Conservation (phyloP, 2,113 vertebrate genomes). For the Melanostigma gelatinosum region DNA sequence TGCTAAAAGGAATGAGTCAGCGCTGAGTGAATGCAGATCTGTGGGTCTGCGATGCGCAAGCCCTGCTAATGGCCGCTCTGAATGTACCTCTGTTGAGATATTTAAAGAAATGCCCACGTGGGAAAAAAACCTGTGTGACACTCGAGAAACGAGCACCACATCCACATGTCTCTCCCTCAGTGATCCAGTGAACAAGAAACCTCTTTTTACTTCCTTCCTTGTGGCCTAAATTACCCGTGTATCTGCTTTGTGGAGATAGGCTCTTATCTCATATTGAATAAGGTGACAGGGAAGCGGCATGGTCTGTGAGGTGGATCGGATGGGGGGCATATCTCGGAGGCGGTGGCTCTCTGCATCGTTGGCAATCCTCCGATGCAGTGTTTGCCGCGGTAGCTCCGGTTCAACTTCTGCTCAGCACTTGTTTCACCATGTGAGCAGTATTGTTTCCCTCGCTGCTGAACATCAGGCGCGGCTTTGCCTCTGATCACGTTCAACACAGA, state of each 20-base stretch:
- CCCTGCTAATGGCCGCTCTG: constrained; percentile 38
- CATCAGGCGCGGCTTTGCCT: not conserved
- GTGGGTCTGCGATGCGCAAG: not conserved
- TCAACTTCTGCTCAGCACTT: constrained; percentile 17
- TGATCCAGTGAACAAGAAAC: constrained; percentile 43
- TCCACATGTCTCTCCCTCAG: constrained; percentile 35
- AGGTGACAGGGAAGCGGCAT: constrained; percentile 56
- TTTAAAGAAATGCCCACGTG: constrained; percentile 25
- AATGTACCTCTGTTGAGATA: constrained; percentile 11
- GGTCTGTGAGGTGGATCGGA: constrained; percentile 60
- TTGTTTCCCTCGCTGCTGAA: constrained; percentile 20
- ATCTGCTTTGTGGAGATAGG: constrained; percentile 68
- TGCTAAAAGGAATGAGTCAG: constrained; percentile 21
- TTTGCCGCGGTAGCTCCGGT: constrained; percentile 10
- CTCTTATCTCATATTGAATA: constrained; percentile 71
- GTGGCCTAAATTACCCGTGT: constrained; percentile 66
- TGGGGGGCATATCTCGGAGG: constrained; percentile 60
- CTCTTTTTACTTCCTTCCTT: constrained; percentile 35
- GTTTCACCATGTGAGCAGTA: constrained; percentile 11
- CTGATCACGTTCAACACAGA: not conserved
- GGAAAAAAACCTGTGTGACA: constrained; percentile 4
- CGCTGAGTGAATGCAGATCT: constrained; percentile 33
- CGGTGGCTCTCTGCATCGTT: constrained; percentile 42
- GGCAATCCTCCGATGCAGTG: constrained; percentile 28
- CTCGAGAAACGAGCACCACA: constrained; percentile 32